Percentiles rank a stretch among this genome's conserved stretches.
These are phyloP conservation scores for Endomychus coccineus DNA, from an alignment of 2,888 invertebrate genomes.

Conservation along the genomic window DNA sequence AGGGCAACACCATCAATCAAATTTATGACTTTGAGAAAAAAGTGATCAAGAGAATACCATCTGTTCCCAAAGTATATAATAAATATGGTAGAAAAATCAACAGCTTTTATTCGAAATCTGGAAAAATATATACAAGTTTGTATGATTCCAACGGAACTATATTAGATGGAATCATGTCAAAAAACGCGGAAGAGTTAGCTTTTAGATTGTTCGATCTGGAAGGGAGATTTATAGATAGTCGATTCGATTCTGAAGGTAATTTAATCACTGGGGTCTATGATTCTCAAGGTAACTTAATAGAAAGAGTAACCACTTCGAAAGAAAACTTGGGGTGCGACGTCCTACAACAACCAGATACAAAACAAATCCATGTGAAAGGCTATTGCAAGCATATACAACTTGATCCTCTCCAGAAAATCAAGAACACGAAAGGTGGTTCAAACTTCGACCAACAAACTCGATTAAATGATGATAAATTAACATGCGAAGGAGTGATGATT, in stretches of 20 bases:
- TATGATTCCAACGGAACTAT: constrained; percentile 7
- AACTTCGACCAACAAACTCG: too few species aligned
- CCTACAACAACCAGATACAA: too few species aligned
- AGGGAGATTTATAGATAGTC: constrained; percentile 7
- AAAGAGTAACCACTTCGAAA: too few species aligned
- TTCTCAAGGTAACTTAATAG: constrained; percentile 5
- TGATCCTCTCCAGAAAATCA: too few species aligned
- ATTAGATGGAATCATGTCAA: constrained; percentile 6
- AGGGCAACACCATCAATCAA: constrained; percentile 4
- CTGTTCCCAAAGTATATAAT: background rate
- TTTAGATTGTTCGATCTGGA: constrained; percentile 6
- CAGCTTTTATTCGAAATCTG: constrained; percentile 1
- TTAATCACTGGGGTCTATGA: constrained; percentile 8
- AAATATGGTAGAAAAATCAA: constrained; percentile 1
- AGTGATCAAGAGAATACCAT: constrained; percentile 3
- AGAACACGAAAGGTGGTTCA: too few species aligned
- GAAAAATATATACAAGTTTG: constrained; percentile 5
- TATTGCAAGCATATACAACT: too few species aligned
- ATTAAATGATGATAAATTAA: too few species aligned
- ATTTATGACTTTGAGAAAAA: constrained; percentile 5
- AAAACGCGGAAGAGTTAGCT: constrained; percentile 8
- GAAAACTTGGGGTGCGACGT: too few species aligned
- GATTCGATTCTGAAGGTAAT: constrained; percentile 7
- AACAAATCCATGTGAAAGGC: too few species aligned
- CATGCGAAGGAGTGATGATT: too few species aligned